Conservation (phyloP, 1,140 invertebrate species). For the Rhyacophila brunnea region DNA sequence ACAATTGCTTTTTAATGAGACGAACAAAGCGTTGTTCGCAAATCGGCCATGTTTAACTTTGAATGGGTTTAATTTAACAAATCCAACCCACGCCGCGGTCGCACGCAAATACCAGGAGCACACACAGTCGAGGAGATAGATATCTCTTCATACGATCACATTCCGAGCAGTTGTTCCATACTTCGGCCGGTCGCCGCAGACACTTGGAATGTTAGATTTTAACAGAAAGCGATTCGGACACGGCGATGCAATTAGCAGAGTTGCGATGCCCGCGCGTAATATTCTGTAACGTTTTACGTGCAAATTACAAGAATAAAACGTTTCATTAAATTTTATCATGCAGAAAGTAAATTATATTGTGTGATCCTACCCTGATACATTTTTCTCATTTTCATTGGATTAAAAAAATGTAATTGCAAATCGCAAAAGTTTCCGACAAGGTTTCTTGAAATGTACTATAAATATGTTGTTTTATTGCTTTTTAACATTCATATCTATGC, state of each 20-base stretch:
- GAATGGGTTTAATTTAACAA: slow-evolving; percentile 32
- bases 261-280: not conserved
- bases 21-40: slow-evolving; percentile 21
- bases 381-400: not conserved
- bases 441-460: no score
- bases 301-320: not conserved
- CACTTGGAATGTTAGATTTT: slow-evolving; percentile 19
- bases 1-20: slow-evolving; percentile 30
- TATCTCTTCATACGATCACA: slow-evolving; percentile 16
- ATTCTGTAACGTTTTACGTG: not conserved
- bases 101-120: slow-evolving; percentile 15
- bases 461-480: no score
- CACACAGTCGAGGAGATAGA: slow-evolving; percentile 9
- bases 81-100: slow-evolving; percentile 26
- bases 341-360: no score
- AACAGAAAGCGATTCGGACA: not conserved
- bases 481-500: no score
- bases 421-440: no score
- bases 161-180: slow-evolving; percentile 13
- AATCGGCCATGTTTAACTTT: slow-evolving; percentile 27
- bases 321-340: slow-evolving; percentile 1
- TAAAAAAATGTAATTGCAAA: no score
- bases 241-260: not conserved
- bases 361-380: not conserved
- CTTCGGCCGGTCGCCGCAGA: not conserved